These are phyloP conservation scores for Dusona sp. DNA, from an alignment of 2,888 invertebrate species.

Conservation along the genomic window DNA sequence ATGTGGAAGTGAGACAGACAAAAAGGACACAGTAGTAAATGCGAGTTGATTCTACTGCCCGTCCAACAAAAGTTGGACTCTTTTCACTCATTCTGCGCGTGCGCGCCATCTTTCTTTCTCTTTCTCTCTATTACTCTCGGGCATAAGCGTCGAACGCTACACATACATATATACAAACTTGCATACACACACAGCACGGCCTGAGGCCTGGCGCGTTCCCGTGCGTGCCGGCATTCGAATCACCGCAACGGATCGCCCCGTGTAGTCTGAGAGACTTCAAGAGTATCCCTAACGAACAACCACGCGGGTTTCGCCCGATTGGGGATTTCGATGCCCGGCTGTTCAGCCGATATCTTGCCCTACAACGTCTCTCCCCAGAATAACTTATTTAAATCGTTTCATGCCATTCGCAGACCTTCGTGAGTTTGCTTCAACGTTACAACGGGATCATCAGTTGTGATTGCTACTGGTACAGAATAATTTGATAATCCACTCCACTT, in stretches of 20 bases:
- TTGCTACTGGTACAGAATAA: not conserved
- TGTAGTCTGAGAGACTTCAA: constrained; percentile 29
- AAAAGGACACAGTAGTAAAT: constrained; percentile 51
- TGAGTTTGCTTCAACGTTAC: not conserved
- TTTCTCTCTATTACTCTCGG: constrained; percentile 21
- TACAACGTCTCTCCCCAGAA: constrained; percentile 36
- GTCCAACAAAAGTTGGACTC: constrained; percentile 62
- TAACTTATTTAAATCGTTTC: constrained; percentile 57
- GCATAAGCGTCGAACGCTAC: constrained; percentile 37
- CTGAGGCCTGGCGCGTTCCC: constrained; percentile 65
- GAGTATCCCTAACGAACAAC: constrained; percentile 39
- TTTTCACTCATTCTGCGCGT: constrained; percentile 52
- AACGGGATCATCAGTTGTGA: constrained; percentile 4
- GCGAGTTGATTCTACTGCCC: constrained; percentile 53
- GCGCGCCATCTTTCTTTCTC: constrained; percentile 47
- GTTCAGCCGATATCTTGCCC: constrained; percentile 32
- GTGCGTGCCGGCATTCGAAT: constrained; percentile 77
- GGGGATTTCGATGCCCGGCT: constrained; percentile 62
- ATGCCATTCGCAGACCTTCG: constrained; percentile 13
- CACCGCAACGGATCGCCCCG: constrained; percentile 69
- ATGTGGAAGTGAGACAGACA: constrained; percentile 42
- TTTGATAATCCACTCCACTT: not conserved
- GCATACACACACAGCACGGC: constrained; percentile 14
- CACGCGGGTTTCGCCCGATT: constrained; percentile 26
- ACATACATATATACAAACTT: not conserved